Percentiles rank a stretch among this genome's conserved stretches.
phyloP scores from a whole-genome alignment of 2,797 vertebrate genomes.

The Pseudomugil gertrudae region DNA sequence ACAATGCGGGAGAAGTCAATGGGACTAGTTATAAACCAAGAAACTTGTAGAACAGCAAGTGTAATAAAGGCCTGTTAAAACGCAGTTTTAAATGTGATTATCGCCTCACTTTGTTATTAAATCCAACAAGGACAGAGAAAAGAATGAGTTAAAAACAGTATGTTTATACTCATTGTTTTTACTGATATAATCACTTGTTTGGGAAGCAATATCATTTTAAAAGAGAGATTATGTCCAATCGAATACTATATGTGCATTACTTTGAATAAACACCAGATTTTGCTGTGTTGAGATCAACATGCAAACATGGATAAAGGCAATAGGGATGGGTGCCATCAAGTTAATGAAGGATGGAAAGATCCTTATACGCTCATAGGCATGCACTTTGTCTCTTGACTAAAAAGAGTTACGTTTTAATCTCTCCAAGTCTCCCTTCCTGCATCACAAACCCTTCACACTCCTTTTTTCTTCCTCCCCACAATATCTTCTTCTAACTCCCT shows the following conservation, averaged over 20 bases:
- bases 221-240: background rate
- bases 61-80: background rate
- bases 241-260: background rate
- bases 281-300: background rate
- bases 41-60: background rate
- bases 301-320: background rate
- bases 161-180: too few relatives aligned
- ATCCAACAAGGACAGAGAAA: too few relatives aligned
- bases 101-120: too few relatives aligned
- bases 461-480: constrained; percentile 6
- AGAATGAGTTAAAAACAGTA: too few relatives aligned
- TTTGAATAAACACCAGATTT: background rate
- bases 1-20: background rate
- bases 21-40: background rate
- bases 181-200: background rate
- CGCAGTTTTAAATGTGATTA: too few relatives aligned
- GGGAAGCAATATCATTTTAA: background rate
- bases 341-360: background rate
- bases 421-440: constrained; percentile 7
- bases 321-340: background rate
- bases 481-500: constrained; percentile 28
- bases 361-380: background rate
- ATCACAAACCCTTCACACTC: constrained; percentile 14
- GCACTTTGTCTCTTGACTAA: constrained; percentile 2
- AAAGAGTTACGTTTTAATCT: constrained; percentile 8